These are phyloP conservation scores for Ferdinandea cuprea DNA, from an alignment of 2,888 invertebrate genomes.

Conservation along the genomic window DNA sequence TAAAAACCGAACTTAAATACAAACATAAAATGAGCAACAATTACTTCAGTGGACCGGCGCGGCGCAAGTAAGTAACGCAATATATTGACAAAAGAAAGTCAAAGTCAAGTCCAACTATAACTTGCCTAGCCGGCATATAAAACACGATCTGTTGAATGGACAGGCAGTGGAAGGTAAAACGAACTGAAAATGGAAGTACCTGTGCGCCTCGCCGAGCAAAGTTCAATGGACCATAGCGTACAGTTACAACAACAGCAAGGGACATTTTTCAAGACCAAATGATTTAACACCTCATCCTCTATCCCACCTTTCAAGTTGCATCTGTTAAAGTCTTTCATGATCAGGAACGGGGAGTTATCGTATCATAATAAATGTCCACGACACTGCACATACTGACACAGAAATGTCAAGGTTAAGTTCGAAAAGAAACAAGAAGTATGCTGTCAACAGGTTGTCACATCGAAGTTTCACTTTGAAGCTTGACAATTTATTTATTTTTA, in stretches of 20 bases:
- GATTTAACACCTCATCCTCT: slow-evolving; percentile 27
- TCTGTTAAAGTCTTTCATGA: neutral
- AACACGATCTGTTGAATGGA: slow-evolving; percentile 1
- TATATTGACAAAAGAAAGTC: slow-evolving; percentile 48
- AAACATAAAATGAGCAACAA: slow-evolving; percentile 5
- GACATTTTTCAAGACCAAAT: slow-evolving; percentile 16
- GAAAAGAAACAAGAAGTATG: slow-evolving; percentile 8
- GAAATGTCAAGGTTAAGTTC: slow-evolving; percentile 47
- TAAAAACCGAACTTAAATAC: neutral
- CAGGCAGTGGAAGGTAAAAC: slow-evolving; percentile 38
- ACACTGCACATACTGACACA: slow-evolving; percentile 12
- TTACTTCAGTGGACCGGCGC: slow-evolving; percentile 31
- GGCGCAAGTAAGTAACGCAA: slow-evolving; percentile 52
- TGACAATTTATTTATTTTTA: slow-evolving; percentile 7
- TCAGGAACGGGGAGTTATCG: no score
- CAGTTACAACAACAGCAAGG: neutral
- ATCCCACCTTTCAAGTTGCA: neutral
- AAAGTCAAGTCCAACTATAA: slow-evolving; percentile 7
- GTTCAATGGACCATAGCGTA: slow-evolving; percentile 49
- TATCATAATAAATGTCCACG: neutral
- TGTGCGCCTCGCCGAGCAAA: slow-evolving; percentile 5
- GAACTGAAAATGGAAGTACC: slow-evolving; percentile 31
- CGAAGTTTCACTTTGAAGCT: slow-evolving; percentile 22
- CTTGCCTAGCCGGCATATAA: slow-evolving; percentile 22
- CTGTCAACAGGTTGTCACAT: slow-evolving; percentile 41